Base-by-base conservation (phyloP, 2,797 vertebrate species). In the Eurystomus glaucurus region DNA sequence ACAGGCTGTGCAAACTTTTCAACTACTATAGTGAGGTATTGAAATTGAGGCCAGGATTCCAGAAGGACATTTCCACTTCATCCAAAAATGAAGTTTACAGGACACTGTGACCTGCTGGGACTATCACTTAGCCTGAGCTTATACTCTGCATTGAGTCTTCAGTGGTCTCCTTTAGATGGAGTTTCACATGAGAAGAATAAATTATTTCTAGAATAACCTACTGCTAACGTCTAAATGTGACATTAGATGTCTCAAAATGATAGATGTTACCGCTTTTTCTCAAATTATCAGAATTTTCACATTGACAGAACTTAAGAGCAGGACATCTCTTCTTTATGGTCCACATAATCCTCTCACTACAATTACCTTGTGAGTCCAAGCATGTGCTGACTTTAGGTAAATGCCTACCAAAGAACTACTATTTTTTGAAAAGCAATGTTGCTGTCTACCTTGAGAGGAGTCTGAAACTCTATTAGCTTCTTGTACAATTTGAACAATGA, bases 41-140 rank as follows among this genome's bases (percentile, higher is more conserved):
- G 65, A 88, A 74, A 76, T 14, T 22, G 65, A 88, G 29, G 50
- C 35, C 79, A 3, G 2, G 18, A 72, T 20, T 45, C 7, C 31
- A 52, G 14, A 54, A 58, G 25, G 35, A 57, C 11, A 65, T 37
- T 91, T 79, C 35, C 41, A 43, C 33, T 91, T 81, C 22, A 88
- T 51, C 39, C 43, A 84, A 80, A 91, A 88, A 41, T 43, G 20
- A 78, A 81, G 21, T 62, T 68, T 88, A 77, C 15, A 70, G 45
- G 77, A 84, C 69, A 79, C 28, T 0, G 0, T 80, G 57, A 84
- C 31, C 46, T 75, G 28, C 5, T 80, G 33, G 7, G 45, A 71
- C 45, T 84, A 23, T 78, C 2, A 4, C 21, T 48, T 69, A 83
- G 31, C 69, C 45, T 71, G 33, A 81, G 25, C 3, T 82, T 66